phyloP scores from a whole-genome alignment of 2,888 invertebrate species.

The Torymus aiolomorphi region DNA sequence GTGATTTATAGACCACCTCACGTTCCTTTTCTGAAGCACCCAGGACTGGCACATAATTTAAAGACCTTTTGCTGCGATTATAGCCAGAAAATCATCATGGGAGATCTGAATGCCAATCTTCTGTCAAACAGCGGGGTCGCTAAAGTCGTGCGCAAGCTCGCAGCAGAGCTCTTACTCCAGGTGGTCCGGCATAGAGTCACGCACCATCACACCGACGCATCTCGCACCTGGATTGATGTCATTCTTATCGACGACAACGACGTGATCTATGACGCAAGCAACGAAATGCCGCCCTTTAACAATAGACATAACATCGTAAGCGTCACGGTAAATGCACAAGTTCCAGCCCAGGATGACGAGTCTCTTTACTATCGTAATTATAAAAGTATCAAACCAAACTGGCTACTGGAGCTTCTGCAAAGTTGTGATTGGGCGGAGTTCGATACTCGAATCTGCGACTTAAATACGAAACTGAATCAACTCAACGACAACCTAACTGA shows the following conservation, averaged over 20 bases:
- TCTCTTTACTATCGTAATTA: neutral
- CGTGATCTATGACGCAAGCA: neutral
- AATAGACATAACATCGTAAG: neutral
- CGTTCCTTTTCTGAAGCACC: neutral
- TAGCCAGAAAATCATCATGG: neutral
- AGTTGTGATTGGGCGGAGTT: neutral
- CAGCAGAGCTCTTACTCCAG: neutral
- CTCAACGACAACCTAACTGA: neutral
- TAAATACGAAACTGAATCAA: neutral
- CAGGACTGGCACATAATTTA: neutral
- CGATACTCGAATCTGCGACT: neutral
- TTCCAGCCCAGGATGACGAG: neutral
- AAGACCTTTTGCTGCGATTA: neutral
- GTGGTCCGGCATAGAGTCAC: neutral
- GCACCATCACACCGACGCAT: neutral
- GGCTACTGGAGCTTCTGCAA: neutral
- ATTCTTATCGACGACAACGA: neutral
- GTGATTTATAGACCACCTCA: neutral
- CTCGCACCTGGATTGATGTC: constrained; percentile 3
- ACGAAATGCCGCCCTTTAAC: neutral
- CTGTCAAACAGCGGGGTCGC: neutral
- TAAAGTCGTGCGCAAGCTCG: neutral
- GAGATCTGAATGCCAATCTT: no score
- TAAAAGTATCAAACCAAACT: neutral
- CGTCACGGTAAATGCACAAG: neutral